phyloP scores from a whole-genome alignment of 2,888 invertebrate species.

The Sarcophaga rosellei region DNA sequence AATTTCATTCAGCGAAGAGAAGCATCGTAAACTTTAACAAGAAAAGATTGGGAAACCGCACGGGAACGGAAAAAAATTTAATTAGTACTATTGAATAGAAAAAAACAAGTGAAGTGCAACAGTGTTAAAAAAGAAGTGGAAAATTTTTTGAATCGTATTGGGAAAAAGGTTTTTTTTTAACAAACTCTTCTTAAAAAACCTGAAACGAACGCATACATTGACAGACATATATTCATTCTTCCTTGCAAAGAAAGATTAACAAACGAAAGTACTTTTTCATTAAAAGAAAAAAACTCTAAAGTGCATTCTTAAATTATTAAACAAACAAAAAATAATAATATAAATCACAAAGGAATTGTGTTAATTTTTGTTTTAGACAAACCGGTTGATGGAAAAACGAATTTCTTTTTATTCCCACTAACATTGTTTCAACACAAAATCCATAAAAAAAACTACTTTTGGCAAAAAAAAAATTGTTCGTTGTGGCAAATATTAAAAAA shows the following conservation, averaged over 20 bases:
- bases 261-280: slow-evolving; percentile 52
- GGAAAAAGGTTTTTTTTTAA: background rate
- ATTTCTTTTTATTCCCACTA: too few species aligned
- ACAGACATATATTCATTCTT: too few species aligned
- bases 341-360: too few species aligned
- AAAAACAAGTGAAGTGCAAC: too few species aligned
- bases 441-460: background rate
- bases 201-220: background rate
- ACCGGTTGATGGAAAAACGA: too few species aligned
- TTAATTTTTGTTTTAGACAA: background rate
- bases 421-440: too few species aligned
- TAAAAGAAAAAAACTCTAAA: slow-evolving; percentile 23
- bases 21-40: slow-evolving; percentile 12
- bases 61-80: too few species aligned
- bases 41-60: too few species aligned
- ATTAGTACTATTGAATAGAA: too few species aligned
- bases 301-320: slow-evolving; percentile 20
- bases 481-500: background rate
- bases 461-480: background rate
- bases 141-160: too few species aligned
- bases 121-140: too few species aligned
- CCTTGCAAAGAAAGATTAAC: background rate
- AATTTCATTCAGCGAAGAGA: background rate
- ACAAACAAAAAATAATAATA: too few species aligned
- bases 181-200: background rate